These are phyloP conservation scores for Diplogasteroides magnus DNA, from an alignment of 1,140 invertebrate species.

Conservation along the genomic window DNA sequence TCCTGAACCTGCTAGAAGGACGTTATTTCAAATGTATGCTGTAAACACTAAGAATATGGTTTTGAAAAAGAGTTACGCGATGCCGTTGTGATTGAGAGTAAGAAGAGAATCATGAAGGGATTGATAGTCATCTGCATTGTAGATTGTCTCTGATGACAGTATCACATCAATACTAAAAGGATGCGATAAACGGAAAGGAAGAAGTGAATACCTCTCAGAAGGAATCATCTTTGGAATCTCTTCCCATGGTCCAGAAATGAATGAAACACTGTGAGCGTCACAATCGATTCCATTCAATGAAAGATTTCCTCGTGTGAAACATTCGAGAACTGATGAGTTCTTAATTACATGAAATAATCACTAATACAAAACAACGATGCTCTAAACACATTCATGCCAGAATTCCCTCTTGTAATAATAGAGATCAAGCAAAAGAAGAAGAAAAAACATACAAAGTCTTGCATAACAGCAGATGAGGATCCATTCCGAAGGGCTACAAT, in stretches of 20 bases:
- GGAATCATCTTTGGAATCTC: background rate
- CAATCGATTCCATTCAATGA: constrained; percentile 29
- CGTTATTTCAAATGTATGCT: too few relatives aligned
- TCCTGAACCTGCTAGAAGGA: too few relatives aligned
- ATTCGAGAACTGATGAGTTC: constrained; percentile 49
- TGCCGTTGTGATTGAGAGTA: constrained; percentile 42
- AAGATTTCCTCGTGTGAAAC: constrained; percentile 51
- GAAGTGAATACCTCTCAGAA: background rate
- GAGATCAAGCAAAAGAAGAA: too few relatives aligned
- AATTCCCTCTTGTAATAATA: too few relatives aligned
- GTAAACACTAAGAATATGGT: too few relatives aligned
- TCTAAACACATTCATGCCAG: too few relatives aligned
- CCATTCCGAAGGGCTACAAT: constrained; percentile 42
- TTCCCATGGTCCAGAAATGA: constrained; percentile 51
- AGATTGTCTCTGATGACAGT: constrained; percentile 56
- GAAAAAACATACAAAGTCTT: constrained; percentile 52
- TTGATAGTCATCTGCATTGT: constrained; percentile 51
- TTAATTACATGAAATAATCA: constrained; percentile 27
- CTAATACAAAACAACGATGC: background rate
- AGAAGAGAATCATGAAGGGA: constrained; percentile 44
- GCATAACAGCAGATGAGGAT: constrained; percentile 44
- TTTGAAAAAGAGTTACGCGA: constrained; percentile 44
- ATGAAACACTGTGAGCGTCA: constrained; percentile 37
- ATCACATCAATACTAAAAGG: constrained; percentile 56
- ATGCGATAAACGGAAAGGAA: too few relatives aligned